A percentile compares a stretch with the other conserved stretches of the same genome.
Evolutionary conservation across 2,797 vertebrate genomes (phyloP).

Genomic region (Rachycentron canadum): DNA sequence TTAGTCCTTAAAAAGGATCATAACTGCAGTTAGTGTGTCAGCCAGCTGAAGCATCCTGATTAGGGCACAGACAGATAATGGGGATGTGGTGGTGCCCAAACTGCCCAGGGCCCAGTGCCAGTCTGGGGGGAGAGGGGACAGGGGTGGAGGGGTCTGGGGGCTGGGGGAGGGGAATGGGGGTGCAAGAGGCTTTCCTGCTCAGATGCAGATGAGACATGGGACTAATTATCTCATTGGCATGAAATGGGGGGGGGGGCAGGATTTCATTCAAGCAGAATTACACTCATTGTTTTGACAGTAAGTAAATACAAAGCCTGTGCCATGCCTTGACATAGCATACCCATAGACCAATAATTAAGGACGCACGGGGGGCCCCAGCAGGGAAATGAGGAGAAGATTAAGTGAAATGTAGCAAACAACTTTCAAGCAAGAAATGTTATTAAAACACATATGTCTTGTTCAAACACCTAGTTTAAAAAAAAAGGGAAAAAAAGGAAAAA

Average conservation of each 20-base stretch:
- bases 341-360: constrained; percentile 53
- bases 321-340: constrained; percentile 61
- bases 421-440: constrained; percentile 26
- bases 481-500: background rate
- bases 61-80: constrained; percentile 66
- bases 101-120: constrained; percentile 71
- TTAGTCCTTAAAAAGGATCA: constrained; percentile 28
- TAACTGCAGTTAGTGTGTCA: constrained; percentile 36
- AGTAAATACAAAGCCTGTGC: constrained; percentile 75
- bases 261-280: constrained; percentile 76
- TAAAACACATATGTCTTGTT: constrained; percentile 36
- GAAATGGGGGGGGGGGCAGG: constrained; percentile 38
- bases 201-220: constrained; percentile 78
- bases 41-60: constrained; percentile 62
- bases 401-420: constrained; percentile 37
- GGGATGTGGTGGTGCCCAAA: constrained; percentile 66
- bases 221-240: constrained; percentile 82
- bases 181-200: constrained; percentile 54
- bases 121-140: background rate
- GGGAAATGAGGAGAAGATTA: constrained; percentile 45
- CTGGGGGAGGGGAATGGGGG: background rate
- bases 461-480: constrained; percentile 32
- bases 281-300: constrained; percentile 80
- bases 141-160: background rate
- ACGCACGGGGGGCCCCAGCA: constrained; percentile 39